These are phyloP conservation scores for Falco punctatus DNA, from an alignment of 2,113 vertebrate genomes.

Conservation along the genomic window DNA sequence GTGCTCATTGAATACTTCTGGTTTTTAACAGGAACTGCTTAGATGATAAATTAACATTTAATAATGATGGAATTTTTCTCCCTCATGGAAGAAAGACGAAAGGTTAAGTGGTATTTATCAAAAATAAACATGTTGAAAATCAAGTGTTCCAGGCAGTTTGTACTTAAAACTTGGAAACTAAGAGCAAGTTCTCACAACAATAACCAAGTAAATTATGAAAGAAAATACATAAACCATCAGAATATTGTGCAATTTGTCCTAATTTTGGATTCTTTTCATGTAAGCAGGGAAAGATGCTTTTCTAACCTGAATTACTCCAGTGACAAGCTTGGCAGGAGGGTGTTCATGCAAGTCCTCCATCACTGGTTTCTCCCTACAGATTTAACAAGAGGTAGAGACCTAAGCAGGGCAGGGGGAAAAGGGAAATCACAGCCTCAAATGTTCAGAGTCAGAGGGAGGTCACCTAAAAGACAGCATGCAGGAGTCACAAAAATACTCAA, in stretches of 20 bases:
- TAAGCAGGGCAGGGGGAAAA: not conserved
- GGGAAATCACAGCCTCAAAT: not conserved
- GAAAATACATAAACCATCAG: not conserved
- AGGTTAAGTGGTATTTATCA: slow-evolving; percentile 35
- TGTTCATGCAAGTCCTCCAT: not conserved
- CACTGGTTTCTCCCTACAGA: not conserved
- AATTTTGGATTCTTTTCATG: not conserved
- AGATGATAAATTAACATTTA: slow-evolving; percentile 46
- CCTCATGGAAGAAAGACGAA: not conserved
- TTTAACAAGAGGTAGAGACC: not conserved
- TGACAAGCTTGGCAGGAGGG: not conserved
- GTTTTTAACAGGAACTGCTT: not conserved
- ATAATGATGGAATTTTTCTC: slow-evolving; percentile 9
- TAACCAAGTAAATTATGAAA: not conserved
- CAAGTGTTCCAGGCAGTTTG: not conserved
- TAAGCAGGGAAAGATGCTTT: not conserved
- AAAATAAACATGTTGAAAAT: slow-evolving; percentile 33
- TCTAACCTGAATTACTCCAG: not conserved
- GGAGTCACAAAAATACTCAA: not conserved
- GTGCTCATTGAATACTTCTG: not conserved
- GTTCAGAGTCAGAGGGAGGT: not conserved
- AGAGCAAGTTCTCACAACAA: not conserved
- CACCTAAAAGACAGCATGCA: not conserved
- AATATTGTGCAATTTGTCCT: not conserved
- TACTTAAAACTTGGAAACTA: not conserved